Conservation (phyloP, 2,113 vertebrate species). For the Cacatua alba region DNA sequence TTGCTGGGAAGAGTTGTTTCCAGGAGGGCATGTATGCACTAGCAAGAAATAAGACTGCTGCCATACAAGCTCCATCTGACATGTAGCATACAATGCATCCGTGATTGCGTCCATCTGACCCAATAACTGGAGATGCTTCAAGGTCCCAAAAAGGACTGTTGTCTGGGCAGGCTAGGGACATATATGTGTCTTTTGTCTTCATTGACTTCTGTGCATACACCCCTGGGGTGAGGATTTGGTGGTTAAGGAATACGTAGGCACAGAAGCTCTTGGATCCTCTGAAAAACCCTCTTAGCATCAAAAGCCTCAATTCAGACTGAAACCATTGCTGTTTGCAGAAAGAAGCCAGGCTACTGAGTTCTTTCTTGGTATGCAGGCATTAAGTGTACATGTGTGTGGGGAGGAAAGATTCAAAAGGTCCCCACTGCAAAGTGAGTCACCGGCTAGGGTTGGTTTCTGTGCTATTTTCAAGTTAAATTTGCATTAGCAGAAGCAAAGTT, state of each 20-base stretch:
- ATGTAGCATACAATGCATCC: fast-evolving
- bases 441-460: not conserved
- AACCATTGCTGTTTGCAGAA: not conserved
- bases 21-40: not conserved
- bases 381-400: not conserved
- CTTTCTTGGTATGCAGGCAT: not conserved
- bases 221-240: not conserved
- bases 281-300: not conserved
- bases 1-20: not conserved
- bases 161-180: not conserved
- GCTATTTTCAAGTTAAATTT: not conserved
- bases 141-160: not conserved
- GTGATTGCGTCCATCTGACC: not conserved
- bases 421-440: not conserved
- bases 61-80: not conserved
- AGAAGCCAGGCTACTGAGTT: not conserved
- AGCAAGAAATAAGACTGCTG: not conserved
- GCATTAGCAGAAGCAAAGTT: not conserved
- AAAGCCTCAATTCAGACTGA: not conserved
- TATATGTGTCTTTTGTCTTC: not conserved
- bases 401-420: not conserved
- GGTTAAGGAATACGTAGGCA: not conserved
- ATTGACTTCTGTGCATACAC: not conserved
- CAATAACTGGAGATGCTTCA: not conserved
- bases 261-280: not conserved